Evolutionary conservation across 2,797 vertebrate species (phyloP), one percentile per base, ranked within the genome.

Genomic region (Coracias cyanogaster): DNA sequence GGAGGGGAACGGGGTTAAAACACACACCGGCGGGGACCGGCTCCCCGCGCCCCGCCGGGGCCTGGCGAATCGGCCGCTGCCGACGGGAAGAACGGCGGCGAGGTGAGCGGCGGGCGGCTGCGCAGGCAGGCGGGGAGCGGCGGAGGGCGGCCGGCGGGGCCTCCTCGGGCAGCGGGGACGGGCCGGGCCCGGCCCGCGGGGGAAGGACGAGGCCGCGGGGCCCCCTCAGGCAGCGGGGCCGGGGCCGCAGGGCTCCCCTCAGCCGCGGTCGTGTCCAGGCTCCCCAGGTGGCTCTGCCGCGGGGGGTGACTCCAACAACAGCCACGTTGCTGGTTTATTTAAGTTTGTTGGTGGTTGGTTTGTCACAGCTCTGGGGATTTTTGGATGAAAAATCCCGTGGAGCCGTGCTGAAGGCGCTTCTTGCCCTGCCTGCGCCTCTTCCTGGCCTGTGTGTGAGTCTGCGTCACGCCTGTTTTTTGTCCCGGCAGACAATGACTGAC

Each of bases 401-500:
- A 48, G 65, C 45, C 4, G 35, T 10, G 48, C 49, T 5, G 62
- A 31, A 22, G 19, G 48, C 6, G 6, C 28, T 20, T 25, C 25
- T 21, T 6, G 54, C 24, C 0, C 7, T 2, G 3, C 35, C 18
- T 2, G 18, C 17, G 41, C 14, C 10, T 28, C 4, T 43, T 28
- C 12, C 12, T 24, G 7, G 22, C 25, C 2, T 3, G 6, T 5
- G 39, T 0, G 11, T 6, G 39, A 17, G 6, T 33, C 21, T 18
- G 41, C 21, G 57, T 9, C 14, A 1, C 28, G 12, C 6, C 5
- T 65, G 22, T 29, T 46, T 46, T 33, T 17, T 28, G 70, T 72
- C 45, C 70, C 31, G 6, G 22, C 10, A 98, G 98, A 95, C 18
- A 11, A 99, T 99, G 99, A 98, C 90, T 0, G 99, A 99, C 46